Conservation (phyloP, 2,888 invertebrate species). For the Drosophila anomalata region DNA sequence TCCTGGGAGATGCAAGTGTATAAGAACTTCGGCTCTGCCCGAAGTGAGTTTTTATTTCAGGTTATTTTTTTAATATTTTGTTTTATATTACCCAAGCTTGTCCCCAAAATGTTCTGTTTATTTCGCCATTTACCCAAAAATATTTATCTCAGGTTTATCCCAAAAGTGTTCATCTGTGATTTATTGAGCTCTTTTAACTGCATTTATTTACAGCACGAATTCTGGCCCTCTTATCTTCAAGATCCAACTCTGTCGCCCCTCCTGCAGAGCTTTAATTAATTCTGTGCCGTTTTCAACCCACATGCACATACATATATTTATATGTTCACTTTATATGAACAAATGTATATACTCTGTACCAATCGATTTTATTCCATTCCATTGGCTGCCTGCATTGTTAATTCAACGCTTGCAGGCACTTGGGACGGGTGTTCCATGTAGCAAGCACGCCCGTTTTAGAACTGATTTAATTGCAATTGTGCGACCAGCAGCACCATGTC, state of each 20-base stretch:
- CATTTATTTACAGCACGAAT: slow-evolving; percentile 40
- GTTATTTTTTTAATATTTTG: neutral
- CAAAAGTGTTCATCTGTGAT: slow-evolving; percentile 35
- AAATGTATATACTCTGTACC: slow-evolving; percentile 1
- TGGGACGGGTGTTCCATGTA: slow-evolving; percentile 43
- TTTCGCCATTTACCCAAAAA: slow-evolving; percentile 5
- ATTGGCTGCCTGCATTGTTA: slow-evolving; percentile 39
- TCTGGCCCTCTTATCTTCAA: slow-evolving; percentile 21
- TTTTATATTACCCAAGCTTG: neutral
- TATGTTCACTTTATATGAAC: slow-evolving; percentile 1
- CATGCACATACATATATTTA: slow-evolving; percentile 39
- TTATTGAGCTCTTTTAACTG: slow-evolving; percentile 23
- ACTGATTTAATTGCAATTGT: slow-evolving; percentile 76
- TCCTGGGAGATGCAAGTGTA: too few relatives aligned
- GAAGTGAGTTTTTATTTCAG: too few relatives aligned
- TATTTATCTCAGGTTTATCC: slow-evolving; percentile 5
- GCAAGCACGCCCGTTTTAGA: slow-evolving; percentile 64
- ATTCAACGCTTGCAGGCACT: slow-evolving; percentile 46
- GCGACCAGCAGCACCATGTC: slow-evolving; percentile 14
- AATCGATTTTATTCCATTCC: slow-evolving; percentile 30
- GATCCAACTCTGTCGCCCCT: slow-evolving; percentile 25
- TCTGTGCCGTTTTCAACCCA: slow-evolving; percentile 66
- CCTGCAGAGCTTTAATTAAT: slow-evolving; percentile 64
- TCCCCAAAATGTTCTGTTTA: slow-evolving; percentile 2
- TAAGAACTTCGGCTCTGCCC: too few relatives aligned